Evolutionary conservation across 2,113 vertebrate genomes (phyloP).

Genomic region (Crotalus tigris): DNA sequence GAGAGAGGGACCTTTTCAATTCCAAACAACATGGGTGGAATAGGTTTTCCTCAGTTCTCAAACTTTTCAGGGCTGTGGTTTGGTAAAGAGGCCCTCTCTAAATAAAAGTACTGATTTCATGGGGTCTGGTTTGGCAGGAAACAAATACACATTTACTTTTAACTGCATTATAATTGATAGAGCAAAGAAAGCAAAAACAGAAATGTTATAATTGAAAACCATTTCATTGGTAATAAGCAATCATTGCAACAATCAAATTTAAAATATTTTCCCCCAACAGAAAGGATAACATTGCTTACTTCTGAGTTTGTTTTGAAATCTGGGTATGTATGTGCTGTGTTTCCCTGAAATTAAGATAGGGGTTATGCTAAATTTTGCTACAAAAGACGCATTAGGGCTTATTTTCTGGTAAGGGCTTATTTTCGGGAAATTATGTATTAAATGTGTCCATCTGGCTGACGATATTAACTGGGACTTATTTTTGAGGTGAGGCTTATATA

Average conservation of each 20-base stretch:
- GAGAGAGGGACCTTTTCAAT: neutral
- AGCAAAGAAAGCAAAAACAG: neutral
- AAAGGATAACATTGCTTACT: neutral
- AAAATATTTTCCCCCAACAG: neutral
- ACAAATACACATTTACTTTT: neutral
- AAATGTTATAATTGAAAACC: neutral
- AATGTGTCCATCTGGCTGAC: no score
- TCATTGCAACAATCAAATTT: neutral
- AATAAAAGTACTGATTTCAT: neutral
- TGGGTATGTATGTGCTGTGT: neutral
- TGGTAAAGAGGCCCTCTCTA: neutral
- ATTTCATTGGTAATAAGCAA: neutral
- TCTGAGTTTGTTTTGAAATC: neutral
- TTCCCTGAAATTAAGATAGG: no score
- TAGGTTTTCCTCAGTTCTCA: neutral
- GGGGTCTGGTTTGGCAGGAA: neutral
- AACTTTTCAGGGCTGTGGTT: neutral
- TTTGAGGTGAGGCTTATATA: no score
- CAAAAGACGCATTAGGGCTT: no score
- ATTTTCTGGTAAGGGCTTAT: no score
- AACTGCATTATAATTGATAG: neutral
- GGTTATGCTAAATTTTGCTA: no score
- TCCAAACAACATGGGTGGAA: neutral
- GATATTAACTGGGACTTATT: no score
- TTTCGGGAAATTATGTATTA: no score